Evolutionary conservation across 2,888 invertebrate genomes (phyloP), one percentile per base, ranked within the genome.

Genomic region (Aphidius colemani): DNA sequence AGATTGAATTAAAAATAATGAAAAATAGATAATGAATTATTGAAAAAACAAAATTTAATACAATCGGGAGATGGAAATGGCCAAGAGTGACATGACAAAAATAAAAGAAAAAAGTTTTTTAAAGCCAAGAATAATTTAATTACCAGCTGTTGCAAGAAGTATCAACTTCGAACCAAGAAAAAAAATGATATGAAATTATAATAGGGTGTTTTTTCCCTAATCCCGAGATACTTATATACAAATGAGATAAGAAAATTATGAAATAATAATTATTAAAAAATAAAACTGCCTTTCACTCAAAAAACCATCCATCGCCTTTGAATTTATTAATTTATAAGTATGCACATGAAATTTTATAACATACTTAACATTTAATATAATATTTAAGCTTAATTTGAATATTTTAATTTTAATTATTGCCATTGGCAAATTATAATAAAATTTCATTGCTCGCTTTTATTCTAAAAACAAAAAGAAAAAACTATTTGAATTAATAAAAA

Each of bases 271-370:
- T 55, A 53, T 56, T 63, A 53, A 63, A 61, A 66, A 67, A 63
- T 64, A 60, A 64, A 69, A 67, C 69, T 69, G 69, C 69, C 69
- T 69, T 69, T 67, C 69, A 69, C 67, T 69, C 67, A 61, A 46
- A 65, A 56, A 69, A 69, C 66, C 66, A 69, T 62, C 67, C 67
- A 67, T 67, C 69, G 69, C 67, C 69, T 67, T 67, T 67, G 66
- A 69, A 66, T 69, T 67, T 30, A 66, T 64, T 66, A 69, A 69
- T 58, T 67, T 64, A 64, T 67, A 40, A 67, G 61, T 43, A 55
- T 56, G 59, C 46, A 62, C 57, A 62, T 41, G 49, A 58, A 51
- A 61, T 56, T 55, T 58, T 50, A 63, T 58, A 62, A 59, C 39
- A 48, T 39, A 56, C 30, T 39, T 46, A 41, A 13, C 60, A 64